Evolutionary conservation across 2,888 invertebrate genomes (phyloP), one percentile per base, ranked within the genome.

Genomic region (Drosophila algonquin): DNA sequence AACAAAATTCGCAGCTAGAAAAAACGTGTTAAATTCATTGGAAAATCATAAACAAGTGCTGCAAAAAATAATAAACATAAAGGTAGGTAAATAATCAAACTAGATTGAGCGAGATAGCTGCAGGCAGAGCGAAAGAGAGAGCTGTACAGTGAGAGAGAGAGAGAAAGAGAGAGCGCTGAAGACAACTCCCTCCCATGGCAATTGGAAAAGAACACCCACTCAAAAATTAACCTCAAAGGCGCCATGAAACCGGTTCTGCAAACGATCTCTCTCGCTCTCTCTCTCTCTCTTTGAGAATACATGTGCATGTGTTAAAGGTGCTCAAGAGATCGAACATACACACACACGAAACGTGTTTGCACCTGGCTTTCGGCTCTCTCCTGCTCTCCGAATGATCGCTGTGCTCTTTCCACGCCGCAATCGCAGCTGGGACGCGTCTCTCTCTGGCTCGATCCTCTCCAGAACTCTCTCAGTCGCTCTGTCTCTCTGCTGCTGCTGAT

Each of bases 121-220:
- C 40, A 59, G 24, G 60, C 48, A 30, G 35, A 16, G 47, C n/a
- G 18, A n/a, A 3, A 16, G 3, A 2, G 64, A 64, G 40, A 40
- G 40, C 14, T n/a, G 40, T 7, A 55, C 30, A 30, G 27, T 40
- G n/a, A 14, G n/a, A 12, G 4, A 10, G 4, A 10, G 5, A 40
- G 24, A 45, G 64, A 35, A 16, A 10, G 30, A 51, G 21, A 72
- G 10, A 27, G 51, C 63, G 27, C 32, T 16, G 21, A 6, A 59
- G 73, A 70, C 65, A 76, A 76, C 67, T 76, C 62, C 67, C 61
- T 40, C 64, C 46, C 65, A 70, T 68, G 75, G 79, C 75, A 78
- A 79, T 78, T 71, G 47, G 47, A 21, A 54, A 73, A 75, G 70
- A 80, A 88, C 88, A 80, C 88, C 88, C 90, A 88, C 88, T 84